phyloP scores from a whole-genome alignment of 2,113 vertebrate genomes.

The Tretioscincus oriximinensis region DNA sequence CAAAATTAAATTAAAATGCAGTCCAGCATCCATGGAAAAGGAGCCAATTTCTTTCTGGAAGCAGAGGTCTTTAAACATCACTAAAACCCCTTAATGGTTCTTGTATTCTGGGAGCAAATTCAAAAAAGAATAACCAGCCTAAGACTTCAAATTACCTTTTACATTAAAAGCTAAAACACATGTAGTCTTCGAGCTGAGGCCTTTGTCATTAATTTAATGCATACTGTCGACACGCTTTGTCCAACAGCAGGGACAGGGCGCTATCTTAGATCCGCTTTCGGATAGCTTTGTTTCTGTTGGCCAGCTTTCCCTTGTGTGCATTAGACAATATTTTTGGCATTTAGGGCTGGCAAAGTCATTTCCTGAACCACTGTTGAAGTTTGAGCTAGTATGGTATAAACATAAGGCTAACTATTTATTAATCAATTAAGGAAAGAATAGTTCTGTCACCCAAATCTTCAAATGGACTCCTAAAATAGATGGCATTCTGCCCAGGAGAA shows the following conservation, averaged over 20 bases:
- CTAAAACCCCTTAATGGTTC: slow-evolving; percentile 71
- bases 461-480: background rate
- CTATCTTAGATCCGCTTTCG: slow-evolving; percentile 29
- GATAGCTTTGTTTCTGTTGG: background rate
- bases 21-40: slow-evolving; percentile 69
- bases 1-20: slow-evolving; percentile 79
- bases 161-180: slow-evolving; percentile 60
- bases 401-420: background rate
- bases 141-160: slow-evolving; percentile 59
- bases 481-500: background rate
- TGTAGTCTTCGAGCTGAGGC: slow-evolving; percentile 34
- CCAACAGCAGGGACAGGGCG: slow-evolving; percentile 3
- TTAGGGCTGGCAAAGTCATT: background rate
- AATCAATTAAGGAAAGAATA: background rate
- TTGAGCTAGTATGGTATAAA: background rate
- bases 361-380: background rate
- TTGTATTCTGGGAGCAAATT: slow-evolving; percentile 72
- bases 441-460: background rate
- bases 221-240: slow-evolving; percentile 30
- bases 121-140: slow-evolving; percentile 60
- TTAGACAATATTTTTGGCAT: slow-evolving; percentile 27
- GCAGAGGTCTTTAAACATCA: slow-evolving; percentile 68
- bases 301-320: slow-evolving; percentile 12
- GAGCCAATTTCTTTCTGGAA: slow-evolving; percentile 71
- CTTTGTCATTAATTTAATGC: slow-evolving; percentile 55